Base-by-base conservation (phyloP, 2,797 vertebrate genomes). In the Sebastes hopkinsi region DNA sequence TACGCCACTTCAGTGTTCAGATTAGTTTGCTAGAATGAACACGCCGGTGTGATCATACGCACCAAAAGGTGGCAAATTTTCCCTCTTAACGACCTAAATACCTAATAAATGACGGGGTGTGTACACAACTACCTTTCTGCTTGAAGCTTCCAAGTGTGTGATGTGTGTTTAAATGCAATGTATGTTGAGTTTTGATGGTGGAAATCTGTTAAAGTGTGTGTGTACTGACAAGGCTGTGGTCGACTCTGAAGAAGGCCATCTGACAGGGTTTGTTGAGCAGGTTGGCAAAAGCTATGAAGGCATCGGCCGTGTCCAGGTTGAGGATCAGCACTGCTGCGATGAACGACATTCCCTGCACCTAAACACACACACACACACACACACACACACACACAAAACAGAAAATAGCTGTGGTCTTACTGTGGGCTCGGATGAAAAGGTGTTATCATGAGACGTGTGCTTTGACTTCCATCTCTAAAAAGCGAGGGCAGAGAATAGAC, bases 331-430 rank as follows among this genome's bases (percentile, higher is more conserved):
- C 97, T 3, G 97, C 97, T 0, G 97, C 97, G 38, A 98, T 97
- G 86, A 98, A 98, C 0, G 97, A 98, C 97, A 98, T 98, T 71
- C 97, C 97, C 94, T 98, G 97, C 22, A 98, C 97, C 97, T 98
- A 82, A 11, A 87, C 27, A 87, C 77, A 72, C 77, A 75, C 2
- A 83, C 50, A 77, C 27, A 87, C 77, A 72, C 77, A 75, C 2
- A 83, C 50, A 77, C 77, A 72, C 77, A 75, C 2, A 83, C 50
- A 77, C 18, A 67, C 4, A 70, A 18, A 22, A 29, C 27, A 16
- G 23, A 27, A 32, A 22, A 20, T 10, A 20, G 1, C 22, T 2
- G 20, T 27, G 20, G 14, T 27, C 6, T 32, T 16, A 9, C 13
- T n/a, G 3, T 5, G 38, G 71, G 30, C 25, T 42, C 30, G 22